Evolutionary conservation across 2,797 vertebrate species (phyloP), one percentile per base, ranked within the genome.

Genomic region (Sorex maritimensis): DNA sequence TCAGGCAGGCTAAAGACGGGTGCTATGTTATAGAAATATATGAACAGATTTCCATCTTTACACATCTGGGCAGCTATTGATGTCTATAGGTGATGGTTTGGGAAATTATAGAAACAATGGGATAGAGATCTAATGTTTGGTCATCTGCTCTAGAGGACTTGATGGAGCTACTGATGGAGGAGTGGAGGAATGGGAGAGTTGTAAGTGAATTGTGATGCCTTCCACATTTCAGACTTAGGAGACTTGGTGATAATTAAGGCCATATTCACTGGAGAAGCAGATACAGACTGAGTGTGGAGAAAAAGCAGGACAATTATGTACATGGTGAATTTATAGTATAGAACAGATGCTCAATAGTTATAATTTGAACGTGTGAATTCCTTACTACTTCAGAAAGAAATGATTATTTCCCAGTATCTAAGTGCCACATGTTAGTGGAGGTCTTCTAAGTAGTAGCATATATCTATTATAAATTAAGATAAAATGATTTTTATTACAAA

Each of bases 351-450:
- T 82, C 17, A 15, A 49, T 78, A 81, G 75, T 71, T 58, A 44
- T 83, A 80, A 13, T 80, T 92, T 90, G 23, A 83, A 38, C 75
- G 24, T 26, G 6, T 90, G n/a, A 19, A 80, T 86, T 83, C 49
- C 30, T 71, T 77, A 77, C 9, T 69, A 69, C 38, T 91, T 95
- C 46, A 86, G 74, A 93, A 88, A 91, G 30, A 68, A 88, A 91
- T 49, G 6, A 52, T 61, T 88, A 23, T 69, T 81, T 92, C 30
- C 21, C 28, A 75, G 1, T 63, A 74, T 78, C 49, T 85, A 23
- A 24, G 7, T 44, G 11, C 19, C 34, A 78, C 8, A 19, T 4
- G 10, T 79, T 3, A 61, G 14, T 7, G 19, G 15, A 72, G 23
- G 21, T 83, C 49, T 90, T 90, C 34, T 85, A 17, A 81, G 65